phyloP scores from a whole-genome alignment of 1,140 invertebrate genomes.

The Drosophila pseudoananassae region DNA sequence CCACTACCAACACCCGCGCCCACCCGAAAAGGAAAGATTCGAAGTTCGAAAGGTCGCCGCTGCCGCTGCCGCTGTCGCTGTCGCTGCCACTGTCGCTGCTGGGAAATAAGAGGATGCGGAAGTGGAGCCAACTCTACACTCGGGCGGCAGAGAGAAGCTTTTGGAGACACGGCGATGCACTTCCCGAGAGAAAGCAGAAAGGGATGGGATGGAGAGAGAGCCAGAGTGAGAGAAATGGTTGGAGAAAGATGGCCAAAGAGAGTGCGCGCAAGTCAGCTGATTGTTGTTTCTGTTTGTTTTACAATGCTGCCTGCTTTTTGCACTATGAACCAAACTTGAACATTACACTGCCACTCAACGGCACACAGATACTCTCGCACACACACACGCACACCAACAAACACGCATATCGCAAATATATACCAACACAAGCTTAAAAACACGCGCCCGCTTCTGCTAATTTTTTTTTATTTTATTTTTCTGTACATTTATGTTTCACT shows the following conservation, averaged over 20 bases:
- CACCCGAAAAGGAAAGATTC: constrained; percentile 14
- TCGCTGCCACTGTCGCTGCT: constrained; percentile 3
- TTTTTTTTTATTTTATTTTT: constrained; percentile 26
- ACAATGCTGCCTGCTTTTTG: constrained; percentile 43
- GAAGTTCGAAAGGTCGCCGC: constrained; percentile 50
- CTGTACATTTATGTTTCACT: constrained; percentile 17
- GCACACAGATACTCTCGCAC: constrained; percentile 7
- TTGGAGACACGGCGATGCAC: constrained; percentile 24
- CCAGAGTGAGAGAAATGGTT: background rate
- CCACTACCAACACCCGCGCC: constrained; percentile 12
- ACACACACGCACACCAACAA: constrained; percentile 5
- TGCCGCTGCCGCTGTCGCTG: background rate
- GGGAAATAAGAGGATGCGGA: constrained; percentile 32
- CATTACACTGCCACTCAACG: constrained; percentile 23
- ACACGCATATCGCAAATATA: constrained; percentile 6
- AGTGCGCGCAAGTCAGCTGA: constrained; percentile 54
- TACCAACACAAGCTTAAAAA: constrained; percentile 38
- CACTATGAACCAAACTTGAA: constrained; percentile 45
- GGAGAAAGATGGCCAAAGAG: constrained; percentile 6
- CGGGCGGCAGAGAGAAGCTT: background rate
- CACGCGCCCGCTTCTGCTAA: constrained; percentile 31
- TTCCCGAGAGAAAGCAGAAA: constrained; percentile 18
- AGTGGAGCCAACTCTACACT: constrained; percentile 43
- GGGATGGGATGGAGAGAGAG: background rate
- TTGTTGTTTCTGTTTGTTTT: constrained; percentile 55